phyloP scores from a whole-genome alignment of 1,140 invertebrate species.

The Lithobius niger region DNA sequence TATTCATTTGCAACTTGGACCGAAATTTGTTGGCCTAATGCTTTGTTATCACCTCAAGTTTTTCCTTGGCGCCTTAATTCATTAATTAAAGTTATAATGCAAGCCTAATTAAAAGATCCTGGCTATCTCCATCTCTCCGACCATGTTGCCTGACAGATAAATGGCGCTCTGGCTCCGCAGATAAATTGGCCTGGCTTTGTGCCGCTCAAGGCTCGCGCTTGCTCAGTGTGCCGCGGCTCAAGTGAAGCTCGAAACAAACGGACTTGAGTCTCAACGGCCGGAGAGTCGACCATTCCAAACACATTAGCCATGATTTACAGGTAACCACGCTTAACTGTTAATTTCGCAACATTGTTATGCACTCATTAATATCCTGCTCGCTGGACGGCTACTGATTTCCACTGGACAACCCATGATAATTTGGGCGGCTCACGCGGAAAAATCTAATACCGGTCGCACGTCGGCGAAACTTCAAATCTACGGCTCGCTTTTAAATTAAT shows the following conservation, averaged over 20 bases:
- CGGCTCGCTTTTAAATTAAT: no score
- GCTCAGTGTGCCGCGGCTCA: not conserved
- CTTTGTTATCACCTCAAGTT: not conserved
- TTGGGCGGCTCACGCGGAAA: no score
- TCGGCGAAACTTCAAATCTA: no score
- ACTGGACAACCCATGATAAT: no score
- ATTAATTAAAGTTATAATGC: constrained; percentile 9
- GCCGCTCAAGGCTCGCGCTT: not conserved
- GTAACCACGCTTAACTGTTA: constrained; percentile 1
- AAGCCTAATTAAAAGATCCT: constrained; percentile 5
- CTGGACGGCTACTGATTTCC: not conserved
- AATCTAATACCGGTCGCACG: no score
- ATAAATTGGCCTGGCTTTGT: constrained; percentile 4
- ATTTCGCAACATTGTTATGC: constrained; percentile 2
- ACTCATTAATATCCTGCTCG: not conserved
- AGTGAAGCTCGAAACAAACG: not conserved
- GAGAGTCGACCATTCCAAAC: not conserved
- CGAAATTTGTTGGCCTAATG: not conserved
- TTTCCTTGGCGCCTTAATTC: constrained; percentile 2
- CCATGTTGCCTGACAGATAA: constrained; percentile 5
- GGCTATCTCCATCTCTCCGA: not conserved
- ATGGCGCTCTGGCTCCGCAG: not conserved
- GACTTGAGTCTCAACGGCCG: not conserved
- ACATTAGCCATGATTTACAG: not conserved
- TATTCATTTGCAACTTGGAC: not conserved